Conservation (phyloP, 92 coral and sea anemone species). For the Porites divaricata region DNA sequence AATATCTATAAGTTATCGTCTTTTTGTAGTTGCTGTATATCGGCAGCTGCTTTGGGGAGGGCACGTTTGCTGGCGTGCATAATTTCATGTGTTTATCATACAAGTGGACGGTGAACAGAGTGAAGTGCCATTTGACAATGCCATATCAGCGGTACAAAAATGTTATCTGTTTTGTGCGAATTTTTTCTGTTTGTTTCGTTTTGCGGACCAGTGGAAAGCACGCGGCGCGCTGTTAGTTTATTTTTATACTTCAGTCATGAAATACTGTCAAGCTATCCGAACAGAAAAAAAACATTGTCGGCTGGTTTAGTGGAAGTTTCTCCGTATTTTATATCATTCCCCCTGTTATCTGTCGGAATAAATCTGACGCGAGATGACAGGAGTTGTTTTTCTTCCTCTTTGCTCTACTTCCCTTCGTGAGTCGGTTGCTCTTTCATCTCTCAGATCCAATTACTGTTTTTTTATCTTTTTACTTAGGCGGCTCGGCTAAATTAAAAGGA, state of each 20-base stretch:
- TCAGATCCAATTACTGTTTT: conserved; percentile 28
- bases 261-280: not conserved
- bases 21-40: not conserved
- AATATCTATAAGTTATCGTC: not conserved
- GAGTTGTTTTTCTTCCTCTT: not conserved
- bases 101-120: not conserved
- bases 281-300: not conserved
- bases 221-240: conserved; percentile 13
- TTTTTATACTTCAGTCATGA: not conserved
- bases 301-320: not conserved
- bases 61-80: not conserved
- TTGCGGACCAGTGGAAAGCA: conserved; percentile 13
- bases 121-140: conserved; percentile 6
- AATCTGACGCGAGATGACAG: not conserved
- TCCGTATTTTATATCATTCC: not conserved
- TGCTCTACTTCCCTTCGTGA: conserved; percentile 11
- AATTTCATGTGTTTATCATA: not conserved
- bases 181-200: conserved; percentile 10
- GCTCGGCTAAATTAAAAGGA: conserved; percentile 27
- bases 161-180: conserved; percentile 37
- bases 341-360: not conserved
- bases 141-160: not conserved
- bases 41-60: not conserved
- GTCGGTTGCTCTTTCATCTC: conserved; percentile 40
- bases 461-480: conserved; percentile 31